Percentiles rank a stretch among this genome's conserved stretches.
Evolutionary conservation across 2,888 invertebrate genomes (phyloP).

Genomic region (Aporophyla nigra): DNA sequence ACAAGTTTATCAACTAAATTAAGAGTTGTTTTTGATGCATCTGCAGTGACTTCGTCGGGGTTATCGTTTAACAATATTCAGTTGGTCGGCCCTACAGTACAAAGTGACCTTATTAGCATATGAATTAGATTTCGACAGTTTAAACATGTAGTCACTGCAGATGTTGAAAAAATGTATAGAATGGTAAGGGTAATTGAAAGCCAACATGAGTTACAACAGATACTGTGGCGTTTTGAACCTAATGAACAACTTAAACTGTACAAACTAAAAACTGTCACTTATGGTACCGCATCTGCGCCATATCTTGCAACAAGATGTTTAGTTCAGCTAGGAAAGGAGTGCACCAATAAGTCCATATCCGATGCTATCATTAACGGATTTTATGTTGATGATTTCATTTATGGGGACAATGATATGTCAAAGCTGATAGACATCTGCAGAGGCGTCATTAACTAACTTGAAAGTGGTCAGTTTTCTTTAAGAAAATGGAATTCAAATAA

Average conservation of each 20-base stretch:
- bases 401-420: not conserved
- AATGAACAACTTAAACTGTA: conserved; percentile 17
- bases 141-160: not conserved
- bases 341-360: conserved; percentile 1
- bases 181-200: conserved; percentile 3
- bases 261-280: not conserved
- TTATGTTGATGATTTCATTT: conserved; percentile 5
- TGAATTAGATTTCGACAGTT: not conserved
- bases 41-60: not conserved
- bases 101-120: conserved; percentile 11
- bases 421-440: not conserved
- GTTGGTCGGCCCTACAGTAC: conserved; percentile 14
- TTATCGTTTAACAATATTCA: conserved; percentile 11
- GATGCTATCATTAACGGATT: conserved; percentile 4
- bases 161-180: not conserved
- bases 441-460: conserved; percentile 9
- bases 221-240: conserved; percentile 15
- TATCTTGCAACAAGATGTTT: conserved; percentile 11
- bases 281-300: conserved; percentile 10
- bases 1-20: too few relatives aligned
- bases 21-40: not conserved
- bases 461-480: not conserved
- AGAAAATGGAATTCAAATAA: conserved; percentile 17
- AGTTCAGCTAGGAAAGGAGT: conserved; percentile 13
- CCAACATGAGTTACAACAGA: conserved; percentile 10